These are phyloP conservation scores for Parapristionchus giblindavisi DNA, from an alignment of 2,888 invertebrate species.

Conservation along the genomic window DNA sequence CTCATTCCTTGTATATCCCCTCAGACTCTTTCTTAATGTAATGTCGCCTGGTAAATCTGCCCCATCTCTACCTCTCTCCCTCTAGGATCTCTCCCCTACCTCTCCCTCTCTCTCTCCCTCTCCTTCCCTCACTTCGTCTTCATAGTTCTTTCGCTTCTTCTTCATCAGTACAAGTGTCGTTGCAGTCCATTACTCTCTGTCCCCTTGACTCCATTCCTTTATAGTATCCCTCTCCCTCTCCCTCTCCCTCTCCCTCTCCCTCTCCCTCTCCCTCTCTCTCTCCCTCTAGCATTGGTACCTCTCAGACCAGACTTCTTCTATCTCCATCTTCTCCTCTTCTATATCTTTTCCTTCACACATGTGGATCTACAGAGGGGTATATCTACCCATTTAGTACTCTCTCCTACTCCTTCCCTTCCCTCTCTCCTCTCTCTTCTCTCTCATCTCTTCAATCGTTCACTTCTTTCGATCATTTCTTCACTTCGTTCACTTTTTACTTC, in stretches of 20 bases:
- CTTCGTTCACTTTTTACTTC: neutral
- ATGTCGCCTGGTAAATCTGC: conserved; percentile 6
- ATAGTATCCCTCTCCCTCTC: neutral
- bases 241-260: neutral
- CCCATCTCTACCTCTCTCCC: neutral
- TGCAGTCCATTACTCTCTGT: neutral
- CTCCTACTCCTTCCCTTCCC: neutral
- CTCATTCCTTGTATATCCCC: neutral
- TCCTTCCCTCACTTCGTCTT: neutral
- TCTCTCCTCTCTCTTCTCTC: neutral
- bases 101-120: neutral
- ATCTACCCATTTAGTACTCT: neutral
- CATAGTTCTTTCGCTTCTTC: neutral
- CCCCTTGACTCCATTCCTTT: neutral
- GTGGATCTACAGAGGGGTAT: neutral
- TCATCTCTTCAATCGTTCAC: neutral
- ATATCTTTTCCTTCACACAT: neutral
- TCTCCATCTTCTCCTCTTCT: neutral
- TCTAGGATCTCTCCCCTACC: neutral
- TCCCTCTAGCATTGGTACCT: neutral
- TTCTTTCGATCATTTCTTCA: neutral
- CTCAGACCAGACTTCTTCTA: neutral
- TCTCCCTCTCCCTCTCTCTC: neutral
- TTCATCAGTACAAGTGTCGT: neutral
- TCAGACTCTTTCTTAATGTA: neutral